Evolutionary conservation across 2,888 invertebrate species (phyloP).

Genomic region (Boloria euphrosyne): DNA sequence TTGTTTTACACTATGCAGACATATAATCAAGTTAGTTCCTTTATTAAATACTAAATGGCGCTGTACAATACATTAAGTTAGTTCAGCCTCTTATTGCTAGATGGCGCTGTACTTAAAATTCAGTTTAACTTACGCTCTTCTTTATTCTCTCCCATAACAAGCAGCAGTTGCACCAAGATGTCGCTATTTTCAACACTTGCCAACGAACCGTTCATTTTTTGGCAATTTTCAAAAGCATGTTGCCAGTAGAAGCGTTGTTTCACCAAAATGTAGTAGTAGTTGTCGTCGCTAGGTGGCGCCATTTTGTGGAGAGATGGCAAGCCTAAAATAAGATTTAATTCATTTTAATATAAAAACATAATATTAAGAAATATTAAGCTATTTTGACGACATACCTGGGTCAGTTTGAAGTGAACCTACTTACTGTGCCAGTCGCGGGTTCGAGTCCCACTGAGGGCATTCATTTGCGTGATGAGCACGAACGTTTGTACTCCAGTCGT

Average conservation of each 20-base stretch:
- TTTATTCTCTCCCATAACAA: conserved; percentile 73
- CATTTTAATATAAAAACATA: conserved; percentile 10
- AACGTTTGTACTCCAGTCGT: too few species aligned
- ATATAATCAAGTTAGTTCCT: neutral
- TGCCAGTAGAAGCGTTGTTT: conserved; percentile 66
- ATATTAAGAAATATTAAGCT: too few species aligned
- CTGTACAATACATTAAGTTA: neutral
- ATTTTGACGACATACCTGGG: too few species aligned
- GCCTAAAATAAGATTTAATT: conserved; percentile 45
- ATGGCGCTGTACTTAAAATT: neutral
- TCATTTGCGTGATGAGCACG: too few species aligned
- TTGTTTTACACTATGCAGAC: too few species aligned
- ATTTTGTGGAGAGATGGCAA: conserved; percentile 41
- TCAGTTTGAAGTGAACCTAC: too few species aligned
- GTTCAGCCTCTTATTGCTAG: neutral
- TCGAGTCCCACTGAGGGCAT: too few species aligned
- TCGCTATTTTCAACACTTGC: conserved; percentile 63
- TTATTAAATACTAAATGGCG: neutral
- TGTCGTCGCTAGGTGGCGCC: conserved; percentile 64
- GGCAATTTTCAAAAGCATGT: conserved; percentile 70
- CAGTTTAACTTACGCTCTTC: conserved; percentile 61
- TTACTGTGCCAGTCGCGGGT: too few species aligned
- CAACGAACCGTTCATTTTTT: conserved; percentile 64
- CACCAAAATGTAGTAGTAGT: conserved; percentile 65
- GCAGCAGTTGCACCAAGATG: conserved; percentile 59